Conservation (phyloP, 1,140 invertebrate species). For the Drusus annulatus region DNA sequence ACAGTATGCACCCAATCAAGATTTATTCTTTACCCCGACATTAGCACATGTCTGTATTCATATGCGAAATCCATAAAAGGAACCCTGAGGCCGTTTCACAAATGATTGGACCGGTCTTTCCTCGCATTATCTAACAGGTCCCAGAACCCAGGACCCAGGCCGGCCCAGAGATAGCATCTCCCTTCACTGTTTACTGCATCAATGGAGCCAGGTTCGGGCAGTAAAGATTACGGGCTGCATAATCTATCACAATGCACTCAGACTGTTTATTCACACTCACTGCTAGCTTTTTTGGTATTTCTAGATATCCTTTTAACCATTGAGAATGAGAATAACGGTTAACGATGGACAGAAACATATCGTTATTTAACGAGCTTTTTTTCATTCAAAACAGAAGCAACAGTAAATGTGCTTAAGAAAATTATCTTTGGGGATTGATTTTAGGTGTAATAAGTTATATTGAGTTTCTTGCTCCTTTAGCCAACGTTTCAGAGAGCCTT, state of each 20-base stretch:
- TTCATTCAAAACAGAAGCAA: too few species aligned
- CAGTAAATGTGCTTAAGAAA: too few species aligned
- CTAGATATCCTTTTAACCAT: neutral
- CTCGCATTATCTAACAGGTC: constrained; percentile 34
- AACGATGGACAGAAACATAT: too few species aligned
- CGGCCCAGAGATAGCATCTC: constrained; percentile 26
- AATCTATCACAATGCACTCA: constrained; percentile 31
- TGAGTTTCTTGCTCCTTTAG: too few species aligned
- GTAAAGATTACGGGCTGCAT: constrained; percentile 16
- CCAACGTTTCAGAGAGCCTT: too few species aligned
- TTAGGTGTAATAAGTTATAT: too few species aligned
- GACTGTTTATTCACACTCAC: neutral
- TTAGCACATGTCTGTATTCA: constrained; percentile 21
- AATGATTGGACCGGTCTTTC: constrained; percentile 40
- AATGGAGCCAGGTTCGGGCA: constrained; percentile 33
- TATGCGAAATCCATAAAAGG: constrained; percentile 21
- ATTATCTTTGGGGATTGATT: too few species aligned
- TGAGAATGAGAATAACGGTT: too few species aligned
- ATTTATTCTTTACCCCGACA: constrained; percentile 2
- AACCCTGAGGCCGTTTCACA: constrained; percentile 20
- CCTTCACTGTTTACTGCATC: constrained; percentile 18
- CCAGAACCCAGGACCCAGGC: neutral
- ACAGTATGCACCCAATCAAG: constrained; percentile 13
- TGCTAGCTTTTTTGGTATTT: neutral
- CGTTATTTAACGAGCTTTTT: too few species aligned